phyloP scores from a whole-genome alignment of 1,140 invertebrate species.

The Zaprionus lachaisei region DNA sequence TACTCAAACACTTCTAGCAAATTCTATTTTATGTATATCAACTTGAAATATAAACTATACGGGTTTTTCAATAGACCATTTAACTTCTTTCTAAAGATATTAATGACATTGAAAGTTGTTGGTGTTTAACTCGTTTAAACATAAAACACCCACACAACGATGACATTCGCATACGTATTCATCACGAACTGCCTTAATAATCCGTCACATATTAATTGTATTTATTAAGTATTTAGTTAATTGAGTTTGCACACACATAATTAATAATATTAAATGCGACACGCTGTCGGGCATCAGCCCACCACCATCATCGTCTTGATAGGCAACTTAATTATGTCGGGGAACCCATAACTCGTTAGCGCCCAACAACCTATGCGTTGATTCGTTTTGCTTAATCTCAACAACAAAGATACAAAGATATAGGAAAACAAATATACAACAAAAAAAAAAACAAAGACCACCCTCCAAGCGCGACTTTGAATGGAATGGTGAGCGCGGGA shows the following conservation, averaged over 20 bases:
- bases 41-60: too few species aligned
- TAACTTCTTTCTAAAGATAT: neutral
- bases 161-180: neutral
- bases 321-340: constrained; percentile 35
- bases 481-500: neutral
- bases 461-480: constrained; percentile 37
- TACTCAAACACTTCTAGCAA: too few species aligned
- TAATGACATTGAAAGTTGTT: neutral
- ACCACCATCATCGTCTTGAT: neutral
- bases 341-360: constrained; percentile 22
- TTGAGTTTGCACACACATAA: constrained; percentile 29
- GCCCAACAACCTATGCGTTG: neutral
- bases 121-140: neutral
- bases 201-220: constrained; percentile 6
- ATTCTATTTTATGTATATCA: too few species aligned
- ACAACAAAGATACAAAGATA: neutral
- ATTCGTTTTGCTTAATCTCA: constrained; percentile 40
- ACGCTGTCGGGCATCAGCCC: neutral
- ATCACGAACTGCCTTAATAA: constrained; percentile 8
- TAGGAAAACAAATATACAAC: neutral
- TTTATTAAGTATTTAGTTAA: constrained; percentile 32
- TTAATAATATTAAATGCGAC: constrained; percentile 32
- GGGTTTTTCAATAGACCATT: too few species aligned
- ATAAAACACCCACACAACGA: neutral
- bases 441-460: constrained; percentile 30